Conservation (phyloP, 1,140 invertebrate genomes). For the Agrypnia vestita region DNA sequence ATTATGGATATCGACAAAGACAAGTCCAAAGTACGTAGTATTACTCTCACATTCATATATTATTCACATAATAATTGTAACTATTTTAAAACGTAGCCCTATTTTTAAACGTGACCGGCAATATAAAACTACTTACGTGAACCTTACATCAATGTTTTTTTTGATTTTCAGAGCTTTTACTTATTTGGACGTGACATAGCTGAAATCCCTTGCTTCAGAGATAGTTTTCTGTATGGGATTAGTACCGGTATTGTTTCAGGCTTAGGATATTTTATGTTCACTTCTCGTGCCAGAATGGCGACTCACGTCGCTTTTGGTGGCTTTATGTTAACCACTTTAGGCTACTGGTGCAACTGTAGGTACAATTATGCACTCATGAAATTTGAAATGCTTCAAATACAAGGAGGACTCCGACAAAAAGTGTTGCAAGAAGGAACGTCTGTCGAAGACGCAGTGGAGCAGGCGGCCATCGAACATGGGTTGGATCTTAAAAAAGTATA, state of each 20-base stretch:
- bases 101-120: no score
- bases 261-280: conserved; percentile 75
- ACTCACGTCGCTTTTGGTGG: conserved; percentile 72
- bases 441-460: conserved; percentile 62
- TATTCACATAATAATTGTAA: no score
- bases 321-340: conserved; percentile 72
- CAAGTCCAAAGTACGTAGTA: neutral
- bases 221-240: conserved; percentile 74
- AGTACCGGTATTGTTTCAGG: conserved; percentile 73
- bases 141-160: neutral
- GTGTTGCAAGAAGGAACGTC: conserved; percentile 67
- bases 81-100: no score
- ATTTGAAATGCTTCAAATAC: conserved; percentile 67
- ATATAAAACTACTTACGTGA: no score
- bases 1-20: conserved; percentile 12
- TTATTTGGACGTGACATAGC: conserved; percentile 72
- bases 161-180: conserved; percentile 51
- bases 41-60: neutral
- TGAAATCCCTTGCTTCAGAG: conserved; percentile 75
- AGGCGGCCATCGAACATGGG: conserved; percentile 32
- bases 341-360: conserved; percentile 74
- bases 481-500: conserved; percentile 48
- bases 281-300: conserved; percentile 71
- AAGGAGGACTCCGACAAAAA: conserved; percentile 65
- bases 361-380: conserved; percentile 70